These are phyloP conservation scores for Philaenus spumarius DNA, from an alignment of 1,140 invertebrate genomes.

Conservation along the genomic window DNA sequence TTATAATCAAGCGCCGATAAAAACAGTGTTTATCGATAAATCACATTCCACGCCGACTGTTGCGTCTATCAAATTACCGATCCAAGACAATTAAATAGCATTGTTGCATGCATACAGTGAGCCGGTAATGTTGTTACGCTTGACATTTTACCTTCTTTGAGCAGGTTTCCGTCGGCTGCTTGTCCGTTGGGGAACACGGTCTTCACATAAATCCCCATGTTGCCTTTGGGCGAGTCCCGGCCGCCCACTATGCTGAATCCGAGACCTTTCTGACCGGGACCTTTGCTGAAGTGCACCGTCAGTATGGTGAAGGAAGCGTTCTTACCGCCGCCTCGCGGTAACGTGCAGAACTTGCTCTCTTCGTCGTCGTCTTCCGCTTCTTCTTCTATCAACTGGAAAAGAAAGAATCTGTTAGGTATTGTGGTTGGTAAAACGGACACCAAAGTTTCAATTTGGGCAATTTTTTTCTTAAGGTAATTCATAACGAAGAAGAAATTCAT, in stretches of 20 bases:
- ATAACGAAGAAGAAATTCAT: no score
- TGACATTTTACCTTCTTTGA: constrained; percentile 74
- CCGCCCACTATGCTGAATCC: constrained; percentile 91
- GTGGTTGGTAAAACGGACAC: no score
- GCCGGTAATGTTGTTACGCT: no score
- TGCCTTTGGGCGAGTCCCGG: constrained; percentile 77
- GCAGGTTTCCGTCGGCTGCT: constrained; percentile 70
- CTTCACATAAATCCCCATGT: constrained; percentile 88
- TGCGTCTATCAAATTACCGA: no score
- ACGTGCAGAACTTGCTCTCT: constrained; percentile 44
- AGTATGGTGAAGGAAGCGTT: constrained; percentile 44
- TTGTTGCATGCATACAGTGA: no score
- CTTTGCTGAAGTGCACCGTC: constrained; percentile 66
- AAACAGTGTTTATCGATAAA: no score
- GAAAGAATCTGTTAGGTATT: no score
- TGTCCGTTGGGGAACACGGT: constrained; percentile 83
- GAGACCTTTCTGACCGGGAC: constrained; percentile 73
- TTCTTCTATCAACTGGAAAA: constrained; percentile 15
- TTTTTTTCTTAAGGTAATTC: no score
- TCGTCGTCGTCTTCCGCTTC: constrained; percentile 43
- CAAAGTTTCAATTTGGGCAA: no score
- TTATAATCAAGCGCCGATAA: no score
- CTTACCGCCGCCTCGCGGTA: constrained; percentile 42
- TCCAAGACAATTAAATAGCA: no score
- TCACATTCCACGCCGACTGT: no score